Conservation (phyloP, 2,797 vertebrate species). For the Myotis findleyi region DNA sequence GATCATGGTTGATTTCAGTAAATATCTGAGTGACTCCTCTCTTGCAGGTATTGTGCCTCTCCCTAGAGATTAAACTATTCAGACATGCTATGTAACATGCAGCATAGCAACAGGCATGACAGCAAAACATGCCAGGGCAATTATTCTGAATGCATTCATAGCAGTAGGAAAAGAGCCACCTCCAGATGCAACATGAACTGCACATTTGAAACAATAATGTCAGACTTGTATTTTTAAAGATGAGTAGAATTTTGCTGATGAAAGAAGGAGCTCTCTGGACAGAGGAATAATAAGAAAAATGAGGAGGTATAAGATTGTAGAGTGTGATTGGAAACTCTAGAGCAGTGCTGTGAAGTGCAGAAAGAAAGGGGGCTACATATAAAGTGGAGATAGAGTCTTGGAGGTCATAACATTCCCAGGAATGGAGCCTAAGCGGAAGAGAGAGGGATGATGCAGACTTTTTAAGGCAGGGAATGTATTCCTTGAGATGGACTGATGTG, state of each 20-base stretch:
- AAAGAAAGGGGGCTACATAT: not conserved
- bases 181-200: not conserved
- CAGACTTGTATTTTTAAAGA: not conserved
- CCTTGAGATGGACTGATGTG: not conserved
- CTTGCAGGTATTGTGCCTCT: not conserved
- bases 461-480: not conserved
- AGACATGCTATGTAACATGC: no score
- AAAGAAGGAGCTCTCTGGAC: not conserved
- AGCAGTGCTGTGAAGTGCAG: not conserved
- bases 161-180: not conserved
- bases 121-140: no score
- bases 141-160: not conserved
- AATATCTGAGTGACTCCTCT: not conserved
- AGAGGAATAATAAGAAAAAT: not conserved
- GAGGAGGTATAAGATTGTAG: accelerated
- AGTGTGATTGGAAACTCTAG: not conserved
- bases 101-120: not conserved
- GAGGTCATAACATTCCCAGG: not conserved
- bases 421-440: not conserved
- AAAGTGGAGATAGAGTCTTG: not conserved
- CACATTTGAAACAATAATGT: not conserved
- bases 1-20: not conserved
- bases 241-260: not conserved
- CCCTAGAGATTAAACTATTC: not conserved
- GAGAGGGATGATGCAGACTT: not conserved